Base-by-base conservation (phyloP, 2,797 vertebrate genomes). In the Propithecus deckenii region DNA sequence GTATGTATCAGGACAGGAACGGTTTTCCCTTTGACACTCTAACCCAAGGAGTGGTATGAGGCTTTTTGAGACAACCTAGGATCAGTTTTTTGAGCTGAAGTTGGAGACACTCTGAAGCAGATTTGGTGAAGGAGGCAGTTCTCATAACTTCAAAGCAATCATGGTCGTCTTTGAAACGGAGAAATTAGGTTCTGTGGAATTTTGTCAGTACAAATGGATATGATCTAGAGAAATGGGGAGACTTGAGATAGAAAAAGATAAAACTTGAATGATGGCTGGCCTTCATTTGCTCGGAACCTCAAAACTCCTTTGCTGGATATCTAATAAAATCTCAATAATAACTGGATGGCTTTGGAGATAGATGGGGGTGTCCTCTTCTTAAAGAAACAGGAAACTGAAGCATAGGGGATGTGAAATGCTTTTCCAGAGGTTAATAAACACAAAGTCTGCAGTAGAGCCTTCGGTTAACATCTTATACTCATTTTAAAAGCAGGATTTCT, bases 71-170 rank as follows among this genome's bases (percentile, higher is more conserved):
- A 71, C 30, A 35, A 75, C 48, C 71, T 87, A 46, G 38, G 88
- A 55, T 96, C 72, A 65, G 43, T 90, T 88, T 93, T 86, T 89
- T 91, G 67, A 89, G 79, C 61, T 69, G 35, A 94, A 95, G 59
- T 91, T 95, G 14, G 38, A 79, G 85, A 25, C 88, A 86, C 35
- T 91, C 22, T 63, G 57, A 83, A 89, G 71, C 52, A 69, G 59
- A 74, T 80, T 94, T 89, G 93, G 52, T 69, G 41, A 93, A 86
- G 80, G 57, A 52, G 93, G 89, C 55, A 61, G 75, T 95, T 89
- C 67, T 90, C 35, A 23, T 13, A 59, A 55, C 76, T 80, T 96
- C 72, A 84, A 61, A 94, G 69, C 85, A 92, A 7, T 65, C 61
- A 65, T 15, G 14, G 78, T 18, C 38, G 52, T 61, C 48, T 94